These are phyloP conservation scores for Epicauta chinensis DNA, from an alignment of 1,140 invertebrate species.

Conservation along the genomic window DNA sequence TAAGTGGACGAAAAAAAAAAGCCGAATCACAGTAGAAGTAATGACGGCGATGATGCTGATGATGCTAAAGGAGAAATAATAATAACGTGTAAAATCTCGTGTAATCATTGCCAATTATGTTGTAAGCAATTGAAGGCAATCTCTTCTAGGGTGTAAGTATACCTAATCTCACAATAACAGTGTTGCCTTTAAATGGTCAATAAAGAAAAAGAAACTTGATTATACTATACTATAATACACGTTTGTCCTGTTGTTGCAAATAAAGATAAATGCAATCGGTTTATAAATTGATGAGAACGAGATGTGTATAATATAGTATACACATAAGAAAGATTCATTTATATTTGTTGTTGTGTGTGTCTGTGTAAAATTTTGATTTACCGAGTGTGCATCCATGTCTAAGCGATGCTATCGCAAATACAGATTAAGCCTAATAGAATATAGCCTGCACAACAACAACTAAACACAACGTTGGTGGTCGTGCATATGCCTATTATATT, in stretches of 20 bases:
- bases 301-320: no score
- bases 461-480: slow-evolving; percentile 33
- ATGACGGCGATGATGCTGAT: no score
- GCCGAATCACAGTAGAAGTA: no score
- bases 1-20: no score
- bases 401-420: slow-evolving; percentile 31
- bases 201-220: no score
- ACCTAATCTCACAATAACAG: slow-evolving; percentile 13
- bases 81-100: slow-evolving; percentile 5
- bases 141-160: slow-evolving; percentile 8
- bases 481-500: slow-evolving; percentile 39
- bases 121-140: slow-evolving; percentile 9
- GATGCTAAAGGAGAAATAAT: neutral
- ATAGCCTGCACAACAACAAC: slow-evolving; percentile 27
- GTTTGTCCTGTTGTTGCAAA: no score
- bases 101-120: slow-evolving; percentile 12
- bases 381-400: slow-evolving; percentile 5
- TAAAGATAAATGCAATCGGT: neutral
- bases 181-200: neutral
- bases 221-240: no score
- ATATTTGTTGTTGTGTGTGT: neutral
- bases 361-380: slow-evolving; percentile 23
- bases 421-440: slow-evolving; percentile 34
- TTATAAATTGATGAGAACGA: slow-evolving; percentile 18
- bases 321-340: no score